Percentiles rank a stretch among this genome's conserved stretches.
Conservation (phyloP, 2,888 invertebrate species). For the Leptodirus hochenwartii region DNA sequence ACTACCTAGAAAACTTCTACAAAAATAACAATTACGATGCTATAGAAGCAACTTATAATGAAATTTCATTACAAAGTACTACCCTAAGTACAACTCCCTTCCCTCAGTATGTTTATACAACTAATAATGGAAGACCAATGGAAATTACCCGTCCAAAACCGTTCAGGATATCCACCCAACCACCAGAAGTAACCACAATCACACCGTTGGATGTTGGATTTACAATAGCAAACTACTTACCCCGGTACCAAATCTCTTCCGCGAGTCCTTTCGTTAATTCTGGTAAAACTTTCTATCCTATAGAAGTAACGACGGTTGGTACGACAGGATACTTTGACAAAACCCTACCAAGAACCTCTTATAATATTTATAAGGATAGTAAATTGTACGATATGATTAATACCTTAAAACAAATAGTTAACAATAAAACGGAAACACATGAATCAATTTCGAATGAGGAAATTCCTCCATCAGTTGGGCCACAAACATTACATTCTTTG, state of each 20-base stretch:
- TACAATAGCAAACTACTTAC: slow-evolving; percentile 3
- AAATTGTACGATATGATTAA: slow-evolving; percentile 51
- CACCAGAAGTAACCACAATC: slow-evolving; percentile 6
- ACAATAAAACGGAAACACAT: too few species aligned
- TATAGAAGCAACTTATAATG: too few species aligned
- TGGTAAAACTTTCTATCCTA: slow-evolving; percentile 14
- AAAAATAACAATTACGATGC: too few species aligned
- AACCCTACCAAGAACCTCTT: too few species aligned
- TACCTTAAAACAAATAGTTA: slow-evolving; percentile 42
- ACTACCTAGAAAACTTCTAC: too few species aligned
- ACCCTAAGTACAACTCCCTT: too few species aligned
- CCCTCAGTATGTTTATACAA: too few species aligned
- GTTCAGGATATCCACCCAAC: slow-evolving; percentile 9
- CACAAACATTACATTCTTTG: slow-evolving; percentile 57
- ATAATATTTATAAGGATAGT: slow-evolving; percentile 32
- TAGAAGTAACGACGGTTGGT: slow-evolving; percentile 17
- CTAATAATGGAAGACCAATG: too few species aligned
- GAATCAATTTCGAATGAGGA: too few species aligned
- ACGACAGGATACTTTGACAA: too few species aligned
- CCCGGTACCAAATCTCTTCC: slow-evolving; percentile 19
- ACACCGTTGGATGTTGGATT: neutral
- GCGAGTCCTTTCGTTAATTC: slow-evolving; percentile 21
- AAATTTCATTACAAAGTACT: too few species aligned
- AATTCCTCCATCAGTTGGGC: slow-evolving; percentile 57
- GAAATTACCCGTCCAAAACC: slow-evolving; percentile 13